phyloP scores from a whole-genome alignment of 2,113 vertebrate species.

The Chauna torquata region DNA sequence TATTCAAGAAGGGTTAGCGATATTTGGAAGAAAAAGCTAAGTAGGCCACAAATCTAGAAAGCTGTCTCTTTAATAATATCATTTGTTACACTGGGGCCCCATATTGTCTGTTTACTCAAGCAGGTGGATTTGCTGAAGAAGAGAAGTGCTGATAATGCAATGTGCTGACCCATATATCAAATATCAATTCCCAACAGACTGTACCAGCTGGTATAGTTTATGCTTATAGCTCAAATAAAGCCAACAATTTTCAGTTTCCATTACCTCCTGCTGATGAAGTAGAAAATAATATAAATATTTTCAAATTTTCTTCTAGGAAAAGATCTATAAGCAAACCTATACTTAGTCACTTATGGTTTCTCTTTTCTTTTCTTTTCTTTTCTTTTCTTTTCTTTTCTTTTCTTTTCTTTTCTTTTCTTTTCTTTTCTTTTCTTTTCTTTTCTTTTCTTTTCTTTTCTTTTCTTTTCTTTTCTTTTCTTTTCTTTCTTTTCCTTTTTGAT shows the following conservation, averaged over 20 bases:
- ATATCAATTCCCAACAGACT: conserved; percentile 83
- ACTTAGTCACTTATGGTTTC: background rate
- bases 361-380: background rate
- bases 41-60: conserved; percentile 45
- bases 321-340: background rate
- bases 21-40: conserved; percentile 33
- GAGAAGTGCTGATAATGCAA: conserved; percentile 85
- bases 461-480: no score
- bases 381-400: background rate
- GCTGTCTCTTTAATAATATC: conserved; percentile 75
- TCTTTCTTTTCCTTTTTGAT: background rate
- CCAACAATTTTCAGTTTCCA: conserved; percentile 21
- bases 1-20: background rate
- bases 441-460: background rate
- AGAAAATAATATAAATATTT: conserved; percentile 37
- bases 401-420: background rate
- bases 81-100: conserved; percentile 55
- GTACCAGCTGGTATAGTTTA: conserved; percentile 74
- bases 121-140: conserved; percentile 74
- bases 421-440: background rate
- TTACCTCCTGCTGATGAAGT: conserved; percentile 42
- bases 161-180: conserved; percentile 87
- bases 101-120: conserved; percentile 74
- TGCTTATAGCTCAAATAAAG: conserved; percentile 60
- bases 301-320: background rate